Conservation (phyloP, 2,797 vertebrate genomes). For the Tenualosa thibaudeaui region DNA sequence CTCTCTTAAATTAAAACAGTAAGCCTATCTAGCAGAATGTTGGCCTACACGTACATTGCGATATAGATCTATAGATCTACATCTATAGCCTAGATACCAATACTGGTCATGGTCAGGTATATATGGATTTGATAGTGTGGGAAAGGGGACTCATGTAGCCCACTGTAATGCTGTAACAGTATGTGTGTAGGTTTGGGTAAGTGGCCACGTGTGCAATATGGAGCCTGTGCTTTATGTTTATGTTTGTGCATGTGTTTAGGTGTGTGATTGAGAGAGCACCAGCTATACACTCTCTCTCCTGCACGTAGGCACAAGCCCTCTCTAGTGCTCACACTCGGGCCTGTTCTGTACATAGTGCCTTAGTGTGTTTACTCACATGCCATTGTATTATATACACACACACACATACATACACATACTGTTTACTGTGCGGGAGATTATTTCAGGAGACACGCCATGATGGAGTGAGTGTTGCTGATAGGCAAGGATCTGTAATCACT, state of each 20-base stretch:
- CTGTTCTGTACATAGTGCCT: neutral
- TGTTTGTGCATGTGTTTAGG: neutral
- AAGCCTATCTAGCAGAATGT: too few species aligned
- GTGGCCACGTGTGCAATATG: neutral
- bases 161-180: neutral
- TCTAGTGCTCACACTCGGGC: neutral
- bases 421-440: neutral
- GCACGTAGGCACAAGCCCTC: neutral
- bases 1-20: too few species aligned
- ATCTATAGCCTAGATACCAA: too few species aligned
- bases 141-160: too few species aligned
- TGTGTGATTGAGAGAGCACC: neutral
- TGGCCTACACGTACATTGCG: too few species aligned
- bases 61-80: too few species aligned
- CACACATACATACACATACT: neutral
- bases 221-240: neutral
- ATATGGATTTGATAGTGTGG: too few species aligned
- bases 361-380: neutral
- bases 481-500: constrained; percentile 2
- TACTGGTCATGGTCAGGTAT: too few species aligned
- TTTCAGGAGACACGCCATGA: constrained; percentile 1
- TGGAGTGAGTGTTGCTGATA: constrained; percentile 25
- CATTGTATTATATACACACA: neutral
- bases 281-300: neutral
- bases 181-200: neutral